These are phyloP conservation scores for Panorpa germanica DNA, from an alignment of 2,888 invertebrate genomes.

Conservation along the genomic window DNA sequence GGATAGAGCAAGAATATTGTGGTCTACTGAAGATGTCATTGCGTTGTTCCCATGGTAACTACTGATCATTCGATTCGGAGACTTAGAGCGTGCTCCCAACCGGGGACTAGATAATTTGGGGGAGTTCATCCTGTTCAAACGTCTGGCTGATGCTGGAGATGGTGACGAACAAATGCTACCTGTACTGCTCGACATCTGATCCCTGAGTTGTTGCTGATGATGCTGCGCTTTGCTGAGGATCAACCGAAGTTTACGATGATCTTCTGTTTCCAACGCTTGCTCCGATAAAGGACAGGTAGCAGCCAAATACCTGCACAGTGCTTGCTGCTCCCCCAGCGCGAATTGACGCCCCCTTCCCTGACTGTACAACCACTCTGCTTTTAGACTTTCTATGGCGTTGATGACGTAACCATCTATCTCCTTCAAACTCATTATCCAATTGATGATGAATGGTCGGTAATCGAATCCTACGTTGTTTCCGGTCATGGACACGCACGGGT, in stretches of 20 bases:
- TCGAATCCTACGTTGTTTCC: conserved; percentile 62
- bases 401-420: conserved; percentile 78
- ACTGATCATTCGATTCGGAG: conserved; percentile 53
- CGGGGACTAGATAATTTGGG: conserved; percentile 21
- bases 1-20: too few species aligned
- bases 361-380: conserved; percentile 90
- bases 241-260: conserved; percentile 67
- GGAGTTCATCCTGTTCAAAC: conserved; percentile 8
- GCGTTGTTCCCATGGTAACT: conserved; percentile 46
- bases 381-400: conserved; percentile 79
- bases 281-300: conserved; percentile 72
- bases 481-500: conserved; percentile 70
- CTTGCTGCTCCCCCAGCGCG: conserved; percentile 66
- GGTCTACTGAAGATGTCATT: too few species aligned
- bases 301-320: conserved; percentile 64
- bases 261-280: conserved; percentile 63
- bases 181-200: conserved; percentile 31
- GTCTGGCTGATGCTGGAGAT: conserved; percentile 22
- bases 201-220: conserved; percentile 68
- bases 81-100: conserved; percentile 27
- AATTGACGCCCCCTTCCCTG: conserved; percentile 84
- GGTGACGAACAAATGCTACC: neutral
- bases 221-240: conserved; percentile 82
- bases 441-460: conserved; percentile 81
- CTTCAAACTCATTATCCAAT: conserved; percentile 81